Percentiles rank a stretch among this genome's conserved stretches.
Conservation (phyloP, 2,888 invertebrate species). For the Zygogramma bicolorata region DNA sequence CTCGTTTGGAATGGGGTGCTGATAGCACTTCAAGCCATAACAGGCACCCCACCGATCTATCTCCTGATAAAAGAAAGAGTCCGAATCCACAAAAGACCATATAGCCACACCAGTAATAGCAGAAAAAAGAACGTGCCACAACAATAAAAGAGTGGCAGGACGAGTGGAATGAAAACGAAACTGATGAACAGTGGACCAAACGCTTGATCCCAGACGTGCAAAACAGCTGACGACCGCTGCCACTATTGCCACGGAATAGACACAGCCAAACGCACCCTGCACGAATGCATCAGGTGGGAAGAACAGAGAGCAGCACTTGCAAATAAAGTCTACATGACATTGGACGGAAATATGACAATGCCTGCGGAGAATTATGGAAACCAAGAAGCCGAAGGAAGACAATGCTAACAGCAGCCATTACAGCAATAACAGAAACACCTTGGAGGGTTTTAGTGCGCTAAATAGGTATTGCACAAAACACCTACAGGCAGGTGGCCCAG, state of each 20-base stretch:
- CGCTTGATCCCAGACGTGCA: neutral
- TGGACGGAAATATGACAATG: no score
- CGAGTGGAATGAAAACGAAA: neutral
- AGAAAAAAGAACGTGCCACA: neutral
- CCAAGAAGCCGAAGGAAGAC: neutral
- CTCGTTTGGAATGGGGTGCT: neutral
- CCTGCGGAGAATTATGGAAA: neutral
- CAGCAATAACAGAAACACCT: neutral
- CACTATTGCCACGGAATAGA: slow-evolving; percentile 19
- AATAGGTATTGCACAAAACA: neutral
- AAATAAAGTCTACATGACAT: no score
- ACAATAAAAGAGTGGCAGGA: neutral
- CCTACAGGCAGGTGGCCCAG: no score
- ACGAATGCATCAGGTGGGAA: neutral
- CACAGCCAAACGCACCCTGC: slow-evolving; percentile 22
- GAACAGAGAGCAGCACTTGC: no score
- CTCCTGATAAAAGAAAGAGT: neutral
- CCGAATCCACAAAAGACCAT: neutral
- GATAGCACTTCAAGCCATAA: slow-evolving; percentile 1
- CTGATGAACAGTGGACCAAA: neutral
- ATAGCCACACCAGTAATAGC: neutral
- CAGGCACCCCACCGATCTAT: neutral
- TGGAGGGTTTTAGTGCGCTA: neutral
- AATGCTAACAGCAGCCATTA: neutral
- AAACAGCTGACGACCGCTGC: slow-evolving; percentile 10